Percentiles rank a stretch among this genome's conserved stretches.
These are phyloP conservation scores for Heliconius ethilla DNA, from an alignment of 2,888 invertebrate genomes.

Conservation along the genomic window DNA sequence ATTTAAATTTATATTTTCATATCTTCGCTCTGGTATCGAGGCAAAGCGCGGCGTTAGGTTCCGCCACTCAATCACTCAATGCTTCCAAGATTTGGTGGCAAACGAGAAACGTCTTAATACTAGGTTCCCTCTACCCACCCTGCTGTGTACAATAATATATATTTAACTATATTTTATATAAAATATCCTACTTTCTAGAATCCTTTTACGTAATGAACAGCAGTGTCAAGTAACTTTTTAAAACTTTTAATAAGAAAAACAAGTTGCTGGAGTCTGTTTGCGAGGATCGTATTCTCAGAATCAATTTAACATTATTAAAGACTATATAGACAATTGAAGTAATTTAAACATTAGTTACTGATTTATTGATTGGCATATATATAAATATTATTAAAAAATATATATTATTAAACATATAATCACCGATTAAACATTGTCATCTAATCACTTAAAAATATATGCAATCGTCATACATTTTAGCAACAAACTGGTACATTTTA, in stretches of 20 bases:
- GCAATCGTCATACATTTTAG: not conserved
- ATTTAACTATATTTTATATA: constrained; percentile 1
- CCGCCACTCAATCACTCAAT: too few relatives aligned
- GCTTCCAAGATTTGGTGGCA: too few relatives aligned
- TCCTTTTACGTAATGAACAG: not conserved
- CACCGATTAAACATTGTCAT: not conserved
- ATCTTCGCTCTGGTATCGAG: too few relatives aligned
- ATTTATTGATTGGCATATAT: not conserved
- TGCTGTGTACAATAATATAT: too few relatives aligned
- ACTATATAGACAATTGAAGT: not conserved
- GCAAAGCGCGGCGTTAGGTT: too few relatives aligned
- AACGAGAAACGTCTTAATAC: too few relatives aligned
- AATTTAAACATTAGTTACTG: not conserved
- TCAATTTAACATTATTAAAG: not conserved
- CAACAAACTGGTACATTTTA: not conserved
- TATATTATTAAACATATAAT: too few relatives aligned
- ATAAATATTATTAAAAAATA: too few relatives aligned
- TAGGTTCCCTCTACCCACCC: too few relatives aligned
- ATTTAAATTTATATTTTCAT: too few relatives aligned
- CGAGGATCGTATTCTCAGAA: not conserved
- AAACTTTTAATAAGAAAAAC: constrained; percentile 7
- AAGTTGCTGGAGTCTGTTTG: not conserved
- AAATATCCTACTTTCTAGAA: too few relatives aligned
- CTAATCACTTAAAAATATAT: too few relatives aligned
- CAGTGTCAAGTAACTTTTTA: not conserved